Conservation (phyloP, 2,113 vertebrate species). For the Sceloporus undulatus region DNA sequence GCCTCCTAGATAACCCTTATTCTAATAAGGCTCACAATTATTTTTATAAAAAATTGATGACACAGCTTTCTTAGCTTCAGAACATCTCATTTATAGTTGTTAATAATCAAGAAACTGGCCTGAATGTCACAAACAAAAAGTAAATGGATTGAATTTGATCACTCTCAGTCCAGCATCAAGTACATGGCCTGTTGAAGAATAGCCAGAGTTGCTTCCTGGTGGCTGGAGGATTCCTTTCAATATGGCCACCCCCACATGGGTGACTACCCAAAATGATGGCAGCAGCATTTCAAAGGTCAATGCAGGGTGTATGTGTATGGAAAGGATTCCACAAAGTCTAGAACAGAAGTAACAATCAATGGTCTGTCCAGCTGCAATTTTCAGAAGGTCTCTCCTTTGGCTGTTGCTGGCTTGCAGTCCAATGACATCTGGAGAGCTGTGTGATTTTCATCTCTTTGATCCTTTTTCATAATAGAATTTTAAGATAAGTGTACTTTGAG, state of each 20-base stretch:
- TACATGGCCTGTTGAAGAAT: background rate
- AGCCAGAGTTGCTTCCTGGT: background rate
- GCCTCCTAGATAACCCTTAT: background rate
- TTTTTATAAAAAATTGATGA: background rate
- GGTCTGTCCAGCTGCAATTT: too few relatives aligned
- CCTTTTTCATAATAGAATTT: too few relatives aligned
- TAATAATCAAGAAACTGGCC: conserved; percentile 3
- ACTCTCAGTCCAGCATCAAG: background rate
- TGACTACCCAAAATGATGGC: too few relatives aligned
- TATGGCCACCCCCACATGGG: background rate
- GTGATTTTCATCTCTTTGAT: too few relatives aligned
- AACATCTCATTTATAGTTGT: conserved; percentile 6
- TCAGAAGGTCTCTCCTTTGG: too few relatives aligned
- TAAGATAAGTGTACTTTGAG: too few relatives aligned
- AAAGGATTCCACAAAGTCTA: too few relatives aligned
- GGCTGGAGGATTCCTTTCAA: background rate
- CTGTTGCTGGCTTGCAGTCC: too few relatives aligned
- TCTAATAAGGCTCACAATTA: conserved; percentile 3
- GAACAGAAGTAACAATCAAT: too few relatives aligned
- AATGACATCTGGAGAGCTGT: too few relatives aligned
- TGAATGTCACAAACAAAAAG: background rate
- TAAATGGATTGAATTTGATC: background rate
- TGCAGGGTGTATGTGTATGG: too few relatives aligned
- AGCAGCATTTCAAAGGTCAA: too few relatives aligned
- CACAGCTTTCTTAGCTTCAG: background rate